Conservation (phyloP, 1,140 invertebrate species). For the Polyergus mexicanus region DNA sequence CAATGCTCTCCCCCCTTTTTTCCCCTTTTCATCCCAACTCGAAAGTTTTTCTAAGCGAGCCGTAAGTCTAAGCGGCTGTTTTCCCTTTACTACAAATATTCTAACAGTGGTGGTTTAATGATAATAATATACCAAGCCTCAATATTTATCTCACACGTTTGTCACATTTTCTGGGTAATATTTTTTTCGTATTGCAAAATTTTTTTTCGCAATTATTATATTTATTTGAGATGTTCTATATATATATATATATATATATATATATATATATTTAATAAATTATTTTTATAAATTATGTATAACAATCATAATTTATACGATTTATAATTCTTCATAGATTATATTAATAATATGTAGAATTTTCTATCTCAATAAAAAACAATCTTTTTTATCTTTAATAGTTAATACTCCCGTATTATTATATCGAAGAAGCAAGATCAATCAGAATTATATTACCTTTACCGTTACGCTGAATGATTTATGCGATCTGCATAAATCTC, state of each 20-base stretch:
- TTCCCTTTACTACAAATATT: slow-evolving; percentile 49
- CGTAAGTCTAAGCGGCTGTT: slow-evolving; percentile 66
- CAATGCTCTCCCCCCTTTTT: slow-evolving; percentile 7
- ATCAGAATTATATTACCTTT: slow-evolving; percentile 41
- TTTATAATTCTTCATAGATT: neutral
- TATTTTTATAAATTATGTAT: neutral
- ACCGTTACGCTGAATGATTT: slow-evolving; percentile 18
- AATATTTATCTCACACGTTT: neutral
- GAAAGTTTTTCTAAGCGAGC: slow-evolving; percentile 71
- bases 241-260: neutral
- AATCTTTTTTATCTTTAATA: neutral
- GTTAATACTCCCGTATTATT: slow-evolving; percentile 20
- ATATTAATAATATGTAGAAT: neutral
- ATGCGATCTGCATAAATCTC: slow-evolving; percentile 58
- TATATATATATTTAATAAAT: neutral
- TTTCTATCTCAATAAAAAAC: neutral
- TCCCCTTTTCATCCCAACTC: slow-evolving; percentile 59
- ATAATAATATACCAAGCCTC: slow-evolving; percentile 68
- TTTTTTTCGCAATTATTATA: neutral
- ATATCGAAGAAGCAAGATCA: slow-evolving; percentile 24
- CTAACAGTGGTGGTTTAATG: slow-evolving; percentile 65
- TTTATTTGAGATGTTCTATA: neutral
- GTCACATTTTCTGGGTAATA: neutral
- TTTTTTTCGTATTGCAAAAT: neutral
- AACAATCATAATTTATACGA: neutral